Percentiles rank a stretch among this genome's conserved stretches.
These are phyloP conservation scores for Diploscapter pachys DNA, from an alignment of 1,140 invertebrate genomes.

Conservation along the genomic window DNA sequence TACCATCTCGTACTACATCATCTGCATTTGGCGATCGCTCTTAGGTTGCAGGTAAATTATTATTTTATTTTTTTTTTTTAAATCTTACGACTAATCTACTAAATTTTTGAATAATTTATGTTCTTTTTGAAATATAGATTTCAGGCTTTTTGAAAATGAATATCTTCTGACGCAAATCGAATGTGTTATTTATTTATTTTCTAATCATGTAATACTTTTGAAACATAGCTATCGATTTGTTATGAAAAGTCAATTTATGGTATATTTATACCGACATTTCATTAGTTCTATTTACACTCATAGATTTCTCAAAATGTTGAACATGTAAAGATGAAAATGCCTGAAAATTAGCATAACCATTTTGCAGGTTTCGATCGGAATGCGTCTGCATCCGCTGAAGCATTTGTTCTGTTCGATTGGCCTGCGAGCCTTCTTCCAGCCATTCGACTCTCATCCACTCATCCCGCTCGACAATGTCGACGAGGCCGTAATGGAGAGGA, in stretches of 20 bases:
- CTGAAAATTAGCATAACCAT: neutral
- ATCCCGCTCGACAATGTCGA: slow-evolving; percentile 31
- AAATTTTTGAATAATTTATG: too few species aligned
- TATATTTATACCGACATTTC: too few species aligned
- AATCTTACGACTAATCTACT: neutral
- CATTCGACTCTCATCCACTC: slow-evolving; percentile 27
- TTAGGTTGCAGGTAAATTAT: neutral
- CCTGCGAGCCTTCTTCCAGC: slow-evolving; percentile 22
- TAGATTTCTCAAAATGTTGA: too few species aligned
- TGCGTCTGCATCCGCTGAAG: slow-evolving; percentile 11
- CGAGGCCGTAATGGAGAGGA: slow-evolving; percentile 16
- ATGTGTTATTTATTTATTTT: too few species aligned
- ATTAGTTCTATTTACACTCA: too few species aligned
- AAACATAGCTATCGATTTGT: too few species aligned
- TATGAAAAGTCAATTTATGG: too few species aligned
- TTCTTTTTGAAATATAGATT: too few species aligned
- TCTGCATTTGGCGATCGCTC: slow-evolving; percentile 13
- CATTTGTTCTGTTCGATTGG: slow-evolving; percentile 26
- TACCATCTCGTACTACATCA: slow-evolving; percentile 29
- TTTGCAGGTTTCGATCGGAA: slow-evolving; percentile 11
- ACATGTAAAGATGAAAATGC: too few species aligned
- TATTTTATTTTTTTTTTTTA: neutral
- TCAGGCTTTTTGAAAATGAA: too few species aligned
- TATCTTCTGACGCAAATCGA: too few species aligned
- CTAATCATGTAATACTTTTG: too few species aligned